Evolutionary conservation across 64 coral and sea anemone genomes (phyloP), one percentile per base, ranked within the genome.

Genomic region (Hydrozoanthus tunicans): DNA sequence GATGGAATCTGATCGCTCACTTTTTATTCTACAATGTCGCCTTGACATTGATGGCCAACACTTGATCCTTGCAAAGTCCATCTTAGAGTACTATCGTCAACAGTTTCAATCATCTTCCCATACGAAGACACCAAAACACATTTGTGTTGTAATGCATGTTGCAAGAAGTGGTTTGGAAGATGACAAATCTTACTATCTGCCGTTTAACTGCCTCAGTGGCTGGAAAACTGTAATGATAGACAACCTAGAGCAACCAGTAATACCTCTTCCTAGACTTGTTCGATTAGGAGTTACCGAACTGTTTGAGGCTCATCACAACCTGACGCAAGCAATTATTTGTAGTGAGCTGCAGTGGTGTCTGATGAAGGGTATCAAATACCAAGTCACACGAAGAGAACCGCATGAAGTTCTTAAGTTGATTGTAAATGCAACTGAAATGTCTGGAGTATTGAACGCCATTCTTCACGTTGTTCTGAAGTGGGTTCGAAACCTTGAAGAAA

Each of bases 221-320:
- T 96, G 95, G 95, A 96, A 81, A n/a, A 92, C 93, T 77, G 92
- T 89, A 3, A 91, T 93, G 75, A 90, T 96, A 64, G 95, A 96
- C 78, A 89, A 91, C 53, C 92, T 96, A 43, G 92, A 96, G 71
- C 15, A 79, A 27, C 89, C 95, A 2, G 12, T 26, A 43, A 58
- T 96, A 23, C 20, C 85, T 11, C 58, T 96, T n/a, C 93, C 89
- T 52, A 77, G 89, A 7, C 57, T 90, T 83, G 90, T 93, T 52
- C 66, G 85, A 32, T 25, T 62, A 10, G 79, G 62, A 59, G 20
- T 96, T 25, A 65, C 51, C 51, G 88, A 91, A 20, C 51, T 96
- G 17, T 58, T 96, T 4, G 83, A 91, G 20, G 80, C 89, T 12
- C 32, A 90, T 26, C 70, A 74, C 2, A 67, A 90, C 83, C 82